Conservation (phyloP, 2,797 vertebrate species). For the Austrolebias charrua region DNA sequence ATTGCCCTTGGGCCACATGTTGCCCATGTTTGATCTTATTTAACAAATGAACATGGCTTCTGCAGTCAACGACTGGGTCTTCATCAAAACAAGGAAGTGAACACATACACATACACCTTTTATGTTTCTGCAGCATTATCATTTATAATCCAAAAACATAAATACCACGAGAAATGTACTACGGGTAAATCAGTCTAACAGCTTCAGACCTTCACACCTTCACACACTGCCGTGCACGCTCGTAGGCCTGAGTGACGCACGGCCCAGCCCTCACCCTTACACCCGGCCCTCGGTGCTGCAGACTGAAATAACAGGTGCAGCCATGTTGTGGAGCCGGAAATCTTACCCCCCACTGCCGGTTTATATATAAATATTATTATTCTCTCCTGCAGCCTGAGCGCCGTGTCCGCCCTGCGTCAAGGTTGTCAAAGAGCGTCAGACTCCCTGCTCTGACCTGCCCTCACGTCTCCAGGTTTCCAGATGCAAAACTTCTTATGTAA, state of each 20-base stretch:
- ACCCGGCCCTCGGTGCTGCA: conserved; percentile 60
- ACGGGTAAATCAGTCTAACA: conserved; percentile 11
- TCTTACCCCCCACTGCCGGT: conserved; percentile 67
- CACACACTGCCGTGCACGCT: not conserved
- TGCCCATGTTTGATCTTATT: too few species aligned
- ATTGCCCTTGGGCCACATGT: too few species aligned
- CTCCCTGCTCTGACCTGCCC: conserved; percentile 36
- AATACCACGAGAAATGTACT: not conserved
- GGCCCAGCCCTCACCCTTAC: conserved; percentile 67
- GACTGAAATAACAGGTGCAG: conserved; percentile 76
- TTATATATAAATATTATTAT: conserved; percentile 78
- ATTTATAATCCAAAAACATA: not conserved
- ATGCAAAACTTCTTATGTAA: conserved; percentile 55
- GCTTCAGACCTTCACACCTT: not conserved
- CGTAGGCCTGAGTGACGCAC: conserved; percentile 5
- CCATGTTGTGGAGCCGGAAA: conserved; percentile 79
- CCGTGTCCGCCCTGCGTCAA: conserved; percentile 5
- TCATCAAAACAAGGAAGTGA: too few species aligned
- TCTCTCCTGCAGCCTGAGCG: conserved; percentile 56
- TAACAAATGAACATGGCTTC: too few species aligned
- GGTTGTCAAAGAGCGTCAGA: conserved; percentile 6
- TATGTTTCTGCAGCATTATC: too few species aligned
- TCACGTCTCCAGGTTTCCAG: conserved; percentile 53
- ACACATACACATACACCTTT: too few species aligned
- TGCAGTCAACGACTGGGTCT: too few species aligned